Base-by-base conservation (phyloP, 1,140 invertebrate species). In the Holcopasites calliopsidis region DNA sequence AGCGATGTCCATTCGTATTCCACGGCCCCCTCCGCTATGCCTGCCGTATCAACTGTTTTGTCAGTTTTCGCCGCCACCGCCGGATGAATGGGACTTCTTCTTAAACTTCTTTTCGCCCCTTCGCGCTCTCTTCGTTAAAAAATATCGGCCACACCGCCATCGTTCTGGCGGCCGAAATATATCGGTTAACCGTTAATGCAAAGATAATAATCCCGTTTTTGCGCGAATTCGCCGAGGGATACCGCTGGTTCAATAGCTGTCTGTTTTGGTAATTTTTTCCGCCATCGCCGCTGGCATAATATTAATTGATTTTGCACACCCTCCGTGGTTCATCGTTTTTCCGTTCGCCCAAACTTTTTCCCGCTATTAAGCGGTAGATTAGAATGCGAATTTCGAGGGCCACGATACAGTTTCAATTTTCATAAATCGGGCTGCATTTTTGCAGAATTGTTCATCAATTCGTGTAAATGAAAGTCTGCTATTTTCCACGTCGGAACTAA, bases 31-130 rank as follows among this genome's bases (percentile, higher is more conserved):
- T 40, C 47, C 79, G 81, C 86, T 88, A 88, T 90, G 89, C 90
- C 88, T 82, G 72, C 83, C 87, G 87, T 90, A 90, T 90, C 89
- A 91, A 90, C 89, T 91, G 89, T 91, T 90, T 91, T 91, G 89
- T 90, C 90, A 90, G 89, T 90, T 91, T 86, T 77, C 71, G 77
- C 79, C 85, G 78, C 66, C 71, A 79, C 61, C 70, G 57, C 54
- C 55, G 68, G 79, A 90, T 90, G 88, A 89, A 90, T 90, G 87
- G 87, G 85, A 88, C 86, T 90, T 90, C 84, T 88, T 89, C 86
- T 90, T 88, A 50, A 62, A 65, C 75, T 80, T 75, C 78, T 69
- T n/a, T 78, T 72, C 75, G 82, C 78, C 87, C 85, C 81, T 83
- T 86, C 80, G 86, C 85, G 44, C 28, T 65, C 10, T n/a, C 84